phyloP scores from a whole-genome alignment of 2,113 vertebrate species.

The Sciurus niger region DNA sequence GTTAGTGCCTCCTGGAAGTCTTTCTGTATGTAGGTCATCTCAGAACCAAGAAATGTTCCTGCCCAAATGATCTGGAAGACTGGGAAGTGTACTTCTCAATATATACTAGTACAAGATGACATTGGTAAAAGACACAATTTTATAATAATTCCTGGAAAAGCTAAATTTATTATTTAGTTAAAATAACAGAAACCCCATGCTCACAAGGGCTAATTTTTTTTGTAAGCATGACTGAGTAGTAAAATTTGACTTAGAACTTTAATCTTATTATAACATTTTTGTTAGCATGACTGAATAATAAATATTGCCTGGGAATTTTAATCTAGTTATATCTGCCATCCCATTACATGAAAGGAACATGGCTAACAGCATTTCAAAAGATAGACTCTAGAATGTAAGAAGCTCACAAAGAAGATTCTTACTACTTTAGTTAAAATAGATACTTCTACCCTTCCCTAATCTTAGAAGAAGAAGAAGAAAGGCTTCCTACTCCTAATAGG shows the following conservation, averaged over 20 bases:
- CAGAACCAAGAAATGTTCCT: conserved; percentile 2
- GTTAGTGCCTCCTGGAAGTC: background rate
- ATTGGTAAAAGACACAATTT: background rate
- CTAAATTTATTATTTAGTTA: conserved; percentile 42
- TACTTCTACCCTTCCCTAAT: background rate
- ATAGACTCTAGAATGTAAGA: background rate
- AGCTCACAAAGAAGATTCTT: background rate
- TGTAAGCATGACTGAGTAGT: background rate
- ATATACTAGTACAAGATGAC: background rate
- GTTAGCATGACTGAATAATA: background rate
- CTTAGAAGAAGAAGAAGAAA: background rate
- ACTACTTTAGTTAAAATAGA: conserved; percentile 37
- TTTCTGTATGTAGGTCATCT: background rate
- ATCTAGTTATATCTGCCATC: conserved; percentile 13
- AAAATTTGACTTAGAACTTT: conserved; percentile 44
- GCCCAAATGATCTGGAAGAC: background rate
- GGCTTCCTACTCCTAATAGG: background rate
- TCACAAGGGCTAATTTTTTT: conserved; percentile 12
- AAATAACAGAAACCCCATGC: background rate
- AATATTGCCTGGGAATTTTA: conserved; percentile 49
- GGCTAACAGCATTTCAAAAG: conserved; percentile 34
- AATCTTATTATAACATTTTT: conserved; percentile 56
- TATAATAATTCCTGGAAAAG: conserved; percentile 19
- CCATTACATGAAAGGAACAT: background rate
- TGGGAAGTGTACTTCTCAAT: background rate